A percentile compares a stretch with the other conserved stretches of the same genome.
Conservation (phyloP, 2,888 invertebrate species). For the Xylota segnis region DNA sequence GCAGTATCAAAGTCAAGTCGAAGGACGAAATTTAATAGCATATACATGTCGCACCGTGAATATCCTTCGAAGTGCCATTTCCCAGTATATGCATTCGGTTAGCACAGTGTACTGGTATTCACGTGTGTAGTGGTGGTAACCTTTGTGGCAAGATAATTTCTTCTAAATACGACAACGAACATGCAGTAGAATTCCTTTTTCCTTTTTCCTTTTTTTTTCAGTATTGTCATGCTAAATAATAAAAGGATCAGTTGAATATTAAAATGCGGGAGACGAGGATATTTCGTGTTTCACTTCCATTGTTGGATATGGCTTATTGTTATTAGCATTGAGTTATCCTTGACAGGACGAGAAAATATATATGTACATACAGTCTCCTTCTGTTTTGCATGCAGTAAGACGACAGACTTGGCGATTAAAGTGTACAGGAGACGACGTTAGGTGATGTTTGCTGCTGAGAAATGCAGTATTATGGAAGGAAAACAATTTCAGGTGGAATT, state of each 20-base stretch:
- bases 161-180: constrained; percentile 22
- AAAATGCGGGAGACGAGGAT: constrained; percentile 43
- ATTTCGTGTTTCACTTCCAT: constrained; percentile 47
- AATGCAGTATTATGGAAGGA: background rate
- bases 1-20: constrained; percentile 69
- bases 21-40: constrained; percentile 65
- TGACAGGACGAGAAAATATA: constrained; percentile 14
- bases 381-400: background rate
- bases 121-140: constrained; percentile 19
- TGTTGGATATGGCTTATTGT: constrained; percentile 48
- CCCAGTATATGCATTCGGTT: constrained; percentile 33
- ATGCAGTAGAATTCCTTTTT: constrained; percentile 32
- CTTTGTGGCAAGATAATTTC: constrained; percentile 55
- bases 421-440: constrained; percentile 16
- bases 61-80: constrained; percentile 49
- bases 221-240: constrained; percentile 53
- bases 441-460: constrained; percentile 3
- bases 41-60: constrained; percentile 43
- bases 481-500: background rate
- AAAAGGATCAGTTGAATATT: constrained; percentile 62
- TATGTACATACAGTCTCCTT: constrained; percentile 7
- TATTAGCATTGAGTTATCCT: constrained; percentile 59
- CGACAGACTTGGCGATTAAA: constrained; percentile 32
- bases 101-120: constrained; percentile 1
- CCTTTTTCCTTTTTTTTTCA: background rate